These are phyloP conservation scores for Parnassius glacialis DNA, from an alignment of 2,888 invertebrate species.

Conservation along the genomic window DNA sequence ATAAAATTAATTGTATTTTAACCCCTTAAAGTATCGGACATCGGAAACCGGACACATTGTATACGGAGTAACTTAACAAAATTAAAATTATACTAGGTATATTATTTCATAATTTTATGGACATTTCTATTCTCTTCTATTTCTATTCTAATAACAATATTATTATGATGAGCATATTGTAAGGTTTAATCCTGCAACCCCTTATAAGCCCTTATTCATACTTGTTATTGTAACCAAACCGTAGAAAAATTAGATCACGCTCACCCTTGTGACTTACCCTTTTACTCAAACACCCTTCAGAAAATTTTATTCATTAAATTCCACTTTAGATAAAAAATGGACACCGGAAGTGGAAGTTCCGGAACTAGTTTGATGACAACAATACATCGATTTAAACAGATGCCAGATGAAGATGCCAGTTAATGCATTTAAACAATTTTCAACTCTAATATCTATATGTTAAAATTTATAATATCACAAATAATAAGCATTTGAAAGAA, in stretches of 20 bases:
- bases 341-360: conserved; percentile 62
- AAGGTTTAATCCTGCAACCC: conserved; percentile 23
- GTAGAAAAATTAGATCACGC: conserved; percentile 52
- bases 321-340: conserved; percentile 53
- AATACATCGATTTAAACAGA: conserved; percentile 37
- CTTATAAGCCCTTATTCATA: conserved; percentile 20
- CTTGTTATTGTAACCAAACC: conserved; percentile 38
- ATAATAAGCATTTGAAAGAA: conserved; percentile 28
- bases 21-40: no score
- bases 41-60: no score
- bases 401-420: conserved; percentile 13
- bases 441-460: conserved; percentile 36
- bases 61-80: no score
- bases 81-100: no score
- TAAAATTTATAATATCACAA: conserved; percentile 27
- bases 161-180: conserved; percentile 15
- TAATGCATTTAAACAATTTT: conserved; percentile 22
- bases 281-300: conserved; percentile 60
- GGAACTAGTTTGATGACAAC: conserved; percentile 51
- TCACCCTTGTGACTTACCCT: conserved; percentile 51
- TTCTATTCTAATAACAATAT: background rate
- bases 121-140: background rate
- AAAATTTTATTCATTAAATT: conserved; percentile 71
- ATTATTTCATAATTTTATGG: background rate
- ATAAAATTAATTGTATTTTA: no score